Base-by-base conservation (phyloP, 2,888 invertebrate species). In the Drosophila putrida region DNA sequence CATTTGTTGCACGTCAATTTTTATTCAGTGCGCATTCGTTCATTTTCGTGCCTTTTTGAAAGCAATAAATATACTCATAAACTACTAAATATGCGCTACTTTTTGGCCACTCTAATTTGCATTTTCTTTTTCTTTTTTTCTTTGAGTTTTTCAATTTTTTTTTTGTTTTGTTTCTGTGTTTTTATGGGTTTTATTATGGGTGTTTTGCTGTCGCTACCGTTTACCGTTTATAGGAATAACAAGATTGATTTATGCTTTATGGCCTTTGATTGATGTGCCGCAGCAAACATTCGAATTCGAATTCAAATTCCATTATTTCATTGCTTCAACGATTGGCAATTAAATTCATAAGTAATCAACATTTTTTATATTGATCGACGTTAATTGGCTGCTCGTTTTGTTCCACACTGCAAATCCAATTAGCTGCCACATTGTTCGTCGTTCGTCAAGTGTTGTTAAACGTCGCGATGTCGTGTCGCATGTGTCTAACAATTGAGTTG, bases 1-100 rank as follows among this genome's bases (percentile, higher is more conserved):
- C 77, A 76, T 80, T 77, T 75, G 66, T 68, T 60, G 61, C 15
- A 60, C 64, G 81, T 80, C 81, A 80, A 77, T 82, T 88, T 80
- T 62, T 70, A 86, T 88, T 71, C 81, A 68, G 61, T 68, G 77
- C 67, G 80, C 86, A 80, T 82, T 85, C 70, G 69, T 71, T 80
- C 73, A 82, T 71, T 82, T 75, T 75, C 76, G 46, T 73, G 80
- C 69, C 62, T 69, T 75, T 77, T 77, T 66, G 51, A 58, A 72
- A 15, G 58, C 54, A 63, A 63, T 54, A 35, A 39, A 57, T 55
- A 50, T 50, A 51, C n/a, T 27, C 10, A 39, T 36, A 36, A 47
- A 54, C 61, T 60, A 44, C 74, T 27, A 47, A 57, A 28, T 13
- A 13, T n/a, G 25, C 33, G 39, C 51, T 35, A 65, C n/a, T 67